Evolutionary conservation across 2,113 vertebrate genomes (phyloP).

Genomic region (Tachysurus vachellii): DNA sequence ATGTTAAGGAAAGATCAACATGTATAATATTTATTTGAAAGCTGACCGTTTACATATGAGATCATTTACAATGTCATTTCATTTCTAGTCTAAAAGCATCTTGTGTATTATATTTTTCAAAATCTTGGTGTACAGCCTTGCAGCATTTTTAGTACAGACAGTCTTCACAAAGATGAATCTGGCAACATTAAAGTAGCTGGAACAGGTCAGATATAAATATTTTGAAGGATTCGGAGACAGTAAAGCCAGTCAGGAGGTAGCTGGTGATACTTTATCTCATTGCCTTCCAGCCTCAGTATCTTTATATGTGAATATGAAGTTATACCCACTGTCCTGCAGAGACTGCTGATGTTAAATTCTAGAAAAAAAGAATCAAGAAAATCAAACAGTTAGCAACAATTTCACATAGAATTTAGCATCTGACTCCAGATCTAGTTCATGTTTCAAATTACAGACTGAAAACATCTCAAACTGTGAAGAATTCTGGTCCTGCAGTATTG

Average conservation of each 20-base stretch:
- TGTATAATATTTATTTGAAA: neutral
- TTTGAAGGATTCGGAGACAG: slow-evolving; percentile 71
- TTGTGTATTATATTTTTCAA: neutral
- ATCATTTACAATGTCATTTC: neutral
- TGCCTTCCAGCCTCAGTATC: slow-evolving; percentile 74
- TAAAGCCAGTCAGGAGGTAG: slow-evolving; percentile 72
- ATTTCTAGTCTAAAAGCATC: neutral
- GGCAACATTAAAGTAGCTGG: neutral
- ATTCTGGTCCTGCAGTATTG: neutral
- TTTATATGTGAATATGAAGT: slow-evolving; percentile 71
- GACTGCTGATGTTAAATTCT: slow-evolving; percentile 75
- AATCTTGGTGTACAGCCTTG: neutral
- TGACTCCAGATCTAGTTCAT: neutral
- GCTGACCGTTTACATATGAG: neutral
- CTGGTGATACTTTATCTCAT: slow-evolving; percentile 67
- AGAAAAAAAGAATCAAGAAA: slow-evolving; percentile 31
- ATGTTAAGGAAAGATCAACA: neutral
- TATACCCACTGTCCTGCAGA: slow-evolving; percentile 71
- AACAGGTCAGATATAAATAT: slow-evolving; percentile 66
- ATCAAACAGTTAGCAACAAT: neutral
- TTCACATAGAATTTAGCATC: neutral
- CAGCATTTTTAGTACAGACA: neutral
- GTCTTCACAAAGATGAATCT: neutral
- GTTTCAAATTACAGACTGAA: neutral
- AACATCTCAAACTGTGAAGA: neutral